A percentile compares a stretch with the other conserved stretches of the same genome.
phyloP scores from a whole-genome alignment of 2,113 vertebrate species.

The Pygoscelis adeliae region DNA sequence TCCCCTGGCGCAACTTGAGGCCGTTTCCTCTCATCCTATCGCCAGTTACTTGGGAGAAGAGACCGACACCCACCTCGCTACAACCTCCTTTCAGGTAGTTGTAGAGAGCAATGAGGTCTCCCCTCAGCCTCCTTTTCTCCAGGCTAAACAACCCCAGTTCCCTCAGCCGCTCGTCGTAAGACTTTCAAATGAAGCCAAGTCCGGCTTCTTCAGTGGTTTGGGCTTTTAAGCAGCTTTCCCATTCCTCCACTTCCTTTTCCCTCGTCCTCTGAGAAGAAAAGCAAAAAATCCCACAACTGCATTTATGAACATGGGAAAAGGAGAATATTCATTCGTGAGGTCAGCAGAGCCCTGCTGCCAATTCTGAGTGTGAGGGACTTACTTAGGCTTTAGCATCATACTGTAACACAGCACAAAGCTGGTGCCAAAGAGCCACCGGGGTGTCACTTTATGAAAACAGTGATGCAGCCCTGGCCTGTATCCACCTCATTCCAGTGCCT shows the following conservation, averaged over 20 bases:
- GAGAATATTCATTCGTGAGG: not conserved
- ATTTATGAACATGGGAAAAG: not conserved
- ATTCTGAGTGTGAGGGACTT: not conserved
- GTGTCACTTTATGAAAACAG: not conserved
- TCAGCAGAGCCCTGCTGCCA: not conserved
- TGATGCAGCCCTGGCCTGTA: not conserved
- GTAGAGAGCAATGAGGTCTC: no score
- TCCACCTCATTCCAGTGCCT: not conserved
- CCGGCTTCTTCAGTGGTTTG: not conserved
- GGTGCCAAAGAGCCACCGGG: not conserved
- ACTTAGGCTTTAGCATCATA: rapidly evolving
- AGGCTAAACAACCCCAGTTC: no score
- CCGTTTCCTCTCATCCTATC: no score
- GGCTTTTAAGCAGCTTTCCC: not conserved
- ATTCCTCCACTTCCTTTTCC: not conserved
- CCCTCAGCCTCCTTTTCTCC: no score
- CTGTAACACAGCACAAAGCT: not conserved
- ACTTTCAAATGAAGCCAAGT: not conserved
- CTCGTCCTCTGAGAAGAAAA: not conserved
- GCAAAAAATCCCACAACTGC: not conserved
- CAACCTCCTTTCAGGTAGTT: no score
- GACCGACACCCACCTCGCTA: no score
- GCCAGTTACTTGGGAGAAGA: no score
- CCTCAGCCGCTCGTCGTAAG: no score
- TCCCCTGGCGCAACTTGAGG: no score